Percentiles rank a stretch among this genome's conserved stretches.
These are phyloP conservation scores for Halesus radiatus DNA, from an alignment of 1,140 invertebrate species.

Conservation along the genomic window DNA sequence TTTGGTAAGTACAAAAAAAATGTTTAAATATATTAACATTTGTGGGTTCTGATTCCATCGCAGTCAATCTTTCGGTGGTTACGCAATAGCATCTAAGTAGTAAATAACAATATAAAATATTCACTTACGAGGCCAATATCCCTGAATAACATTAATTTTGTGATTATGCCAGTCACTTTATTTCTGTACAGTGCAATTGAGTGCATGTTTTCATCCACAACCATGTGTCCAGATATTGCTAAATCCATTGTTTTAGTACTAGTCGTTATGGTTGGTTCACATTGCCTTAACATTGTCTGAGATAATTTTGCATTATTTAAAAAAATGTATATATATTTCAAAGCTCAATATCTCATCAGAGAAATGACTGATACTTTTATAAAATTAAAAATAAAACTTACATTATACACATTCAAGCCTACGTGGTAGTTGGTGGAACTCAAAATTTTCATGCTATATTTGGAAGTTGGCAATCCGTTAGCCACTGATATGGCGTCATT, in stretches of 20 bases:
- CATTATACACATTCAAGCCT: slow-evolving; percentile 68
- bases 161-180: slow-evolving; percentile 51
- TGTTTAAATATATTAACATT: too few relatives aligned
- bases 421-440: slow-evolving; percentile 64
- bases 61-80: too few relatives aligned
- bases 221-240: slow-evolving; percentile 72
- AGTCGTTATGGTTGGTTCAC: slow-evolving; percentile 64
- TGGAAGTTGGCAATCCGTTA: background rate
- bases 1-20: too few relatives aligned
- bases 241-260: slow-evolving; percentile 71
- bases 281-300: slow-evolving; percentile 64
- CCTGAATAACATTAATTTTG: background rate
- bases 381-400: slow-evolving; percentile 61
- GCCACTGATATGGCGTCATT: slow-evolving; percentile 60
- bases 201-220: slow-evolving; percentile 70
- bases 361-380: too few relatives aligned
- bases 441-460: slow-evolving; percentile 38
- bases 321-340: background rate
- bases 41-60: too few relatives aligned
- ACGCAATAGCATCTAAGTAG: background rate
- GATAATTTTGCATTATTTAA: background rate
- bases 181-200: slow-evolving; percentile 64
- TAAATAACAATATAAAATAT: background rate
- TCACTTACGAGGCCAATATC: slow-evolving; percentile 1
- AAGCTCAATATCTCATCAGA: background rate